These are phyloP conservation scores for Trichogramma pretiosum DNA, from an alignment of 1,140 invertebrate species.

Conservation along the genomic window DNA sequence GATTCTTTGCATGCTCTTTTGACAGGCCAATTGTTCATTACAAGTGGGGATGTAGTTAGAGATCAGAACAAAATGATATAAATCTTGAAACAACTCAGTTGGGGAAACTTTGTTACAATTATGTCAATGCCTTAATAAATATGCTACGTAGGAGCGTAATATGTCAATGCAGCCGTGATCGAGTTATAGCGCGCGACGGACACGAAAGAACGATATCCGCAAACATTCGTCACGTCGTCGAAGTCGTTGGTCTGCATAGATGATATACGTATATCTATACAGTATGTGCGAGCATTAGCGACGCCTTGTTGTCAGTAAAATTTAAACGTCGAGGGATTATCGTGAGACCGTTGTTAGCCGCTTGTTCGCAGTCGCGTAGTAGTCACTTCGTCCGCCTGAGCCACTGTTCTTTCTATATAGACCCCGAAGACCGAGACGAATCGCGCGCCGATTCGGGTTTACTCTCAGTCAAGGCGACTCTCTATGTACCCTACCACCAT, in stretches of 20 bases:
- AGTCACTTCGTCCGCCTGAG: conserved; percentile 31
- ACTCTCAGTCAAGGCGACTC: conserved; percentile 5
- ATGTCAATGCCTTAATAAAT: no score
- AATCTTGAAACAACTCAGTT: no score
- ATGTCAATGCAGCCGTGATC: no score
- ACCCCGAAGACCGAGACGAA: conserved; percentile 36
- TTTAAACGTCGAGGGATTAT: conserved; percentile 26
- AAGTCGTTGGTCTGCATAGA: not conserved
- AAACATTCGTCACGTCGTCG: not conserved
- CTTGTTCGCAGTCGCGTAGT: conserved; percentile 44
- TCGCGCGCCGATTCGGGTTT: conserved; percentile 28
- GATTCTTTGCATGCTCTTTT: no score
- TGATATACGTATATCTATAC: no score
- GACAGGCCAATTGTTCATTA: no score
- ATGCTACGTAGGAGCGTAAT: no score
- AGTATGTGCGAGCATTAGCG: conserved; percentile 20
- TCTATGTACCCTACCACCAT: no score
- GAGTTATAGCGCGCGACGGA: conserved; percentile 28
- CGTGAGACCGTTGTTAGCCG: conserved; percentile 39
- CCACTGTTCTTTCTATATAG: no score
- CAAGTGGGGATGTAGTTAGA: no score
- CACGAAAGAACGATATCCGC: not conserved
- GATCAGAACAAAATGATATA: no score
- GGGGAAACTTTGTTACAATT: no score
- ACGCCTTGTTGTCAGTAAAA: conserved; percentile 24